phyloP scores from a whole-genome alignment of 1,140 invertebrate genomes.

The Procambarus clarkii region DNA sequence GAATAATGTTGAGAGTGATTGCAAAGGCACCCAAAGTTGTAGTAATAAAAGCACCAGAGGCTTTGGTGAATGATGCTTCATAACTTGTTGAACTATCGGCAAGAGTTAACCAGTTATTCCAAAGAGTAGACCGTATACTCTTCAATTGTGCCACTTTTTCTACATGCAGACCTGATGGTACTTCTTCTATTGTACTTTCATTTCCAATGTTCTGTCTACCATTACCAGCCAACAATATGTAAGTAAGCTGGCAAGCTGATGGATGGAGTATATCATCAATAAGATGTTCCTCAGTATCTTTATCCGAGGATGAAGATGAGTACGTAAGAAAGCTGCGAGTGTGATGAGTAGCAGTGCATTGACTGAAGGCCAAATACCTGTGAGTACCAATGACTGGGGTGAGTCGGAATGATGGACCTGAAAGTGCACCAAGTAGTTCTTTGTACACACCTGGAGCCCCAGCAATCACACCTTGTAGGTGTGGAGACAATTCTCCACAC shows the following conservation, averaged over 20 bases:
- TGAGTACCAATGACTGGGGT: slow-evolving; percentile 35
- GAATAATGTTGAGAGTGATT: neutral
- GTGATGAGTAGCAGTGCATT: slow-evolving; percentile 31
- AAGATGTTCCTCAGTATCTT: slow-evolving; percentile 27
- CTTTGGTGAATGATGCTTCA: slow-evolving; percentile 58
- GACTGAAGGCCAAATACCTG: slow-evolving; percentile 28
- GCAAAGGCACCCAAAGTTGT: slow-evolving; percentile 27
- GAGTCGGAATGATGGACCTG: slow-evolving; percentile 30
- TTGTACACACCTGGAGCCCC: slow-evolving; percentile 46
- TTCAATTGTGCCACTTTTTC: slow-evolving; percentile 75
- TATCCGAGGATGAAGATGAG: neutral
- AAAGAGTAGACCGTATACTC: slow-evolving; percentile 77
- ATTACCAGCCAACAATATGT: slow-evolving; percentile 48
- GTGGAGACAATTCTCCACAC: neutral
- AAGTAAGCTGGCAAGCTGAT: slow-evolving; percentile 54
- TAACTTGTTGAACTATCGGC: slow-evolving; percentile 55
- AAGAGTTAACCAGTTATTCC: slow-evolving; percentile 76
- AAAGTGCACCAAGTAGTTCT: slow-evolving; percentile 19
- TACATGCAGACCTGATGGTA: slow-evolving; percentile 75
- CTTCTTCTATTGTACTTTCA: slow-evolving; percentile 49
- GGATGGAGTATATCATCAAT: slow-evolving; percentile 29
- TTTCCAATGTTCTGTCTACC: neutral
- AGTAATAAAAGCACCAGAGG: slow-evolving; percentile 38
- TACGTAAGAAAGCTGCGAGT: slow-evolving; percentile 33
- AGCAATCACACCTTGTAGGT: neutral